Percentiles rank a stretch among this genome's conserved stretches.
These are phyloP conservation scores for Epirrhoe tristata DNA, from an alignment of 2,888 invertebrate genomes.

Conservation along the genomic window DNA sequence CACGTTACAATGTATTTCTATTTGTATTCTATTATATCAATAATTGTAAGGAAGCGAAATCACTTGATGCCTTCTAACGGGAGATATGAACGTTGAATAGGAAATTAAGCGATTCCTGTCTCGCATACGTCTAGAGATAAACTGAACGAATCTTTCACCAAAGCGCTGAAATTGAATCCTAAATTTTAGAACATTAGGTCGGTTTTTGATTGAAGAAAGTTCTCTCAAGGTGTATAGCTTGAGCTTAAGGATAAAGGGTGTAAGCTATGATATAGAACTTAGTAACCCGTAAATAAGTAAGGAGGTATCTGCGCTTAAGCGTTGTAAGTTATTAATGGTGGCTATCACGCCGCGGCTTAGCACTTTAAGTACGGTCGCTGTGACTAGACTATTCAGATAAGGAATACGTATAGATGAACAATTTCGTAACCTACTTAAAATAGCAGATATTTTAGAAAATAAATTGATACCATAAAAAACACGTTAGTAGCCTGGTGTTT, in stretches of 20 bases:
- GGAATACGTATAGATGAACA: slow-evolving; percentile 9
- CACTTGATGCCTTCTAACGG: slow-evolving; percentile 18
- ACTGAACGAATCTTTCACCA: slow-evolving; percentile 10
- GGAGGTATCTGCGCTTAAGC: slow-evolving; percentile 42
- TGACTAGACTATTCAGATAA: slow-evolving; percentile 11
- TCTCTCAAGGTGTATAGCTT: slow-evolving; percentile 19
- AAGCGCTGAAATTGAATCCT: slow-evolving; percentile 14
- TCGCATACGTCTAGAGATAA: slow-evolving; percentile 27
- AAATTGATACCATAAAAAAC: neutral
- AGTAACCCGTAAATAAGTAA: slow-evolving; percentile 39
- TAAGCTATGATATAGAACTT: slow-evolving; percentile 32
- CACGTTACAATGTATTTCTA: neutral
- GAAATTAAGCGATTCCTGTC: slow-evolving; percentile 32
- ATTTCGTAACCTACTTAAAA: neutral
- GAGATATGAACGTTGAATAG: slow-evolving; percentile 30
- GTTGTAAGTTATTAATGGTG: slow-evolving; percentile 70
- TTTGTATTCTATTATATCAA: neutral
- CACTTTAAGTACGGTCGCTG: slow-evolving; percentile 71
- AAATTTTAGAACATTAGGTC: neutral
- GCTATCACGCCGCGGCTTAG: slow-evolving; percentile 68
- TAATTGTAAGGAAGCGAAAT: slow-evolving; percentile 14
- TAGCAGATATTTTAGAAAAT: neutral
- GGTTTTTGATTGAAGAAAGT: slow-evolving; percentile 15
- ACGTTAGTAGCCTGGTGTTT: neutral
- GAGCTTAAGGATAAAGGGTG: slow-evolving; percentile 37